Evolutionary conservation across 1,140 invertebrate species (phyloP), one percentile per base, ranked within the genome.

Genomic region (Zaprionus nigranus): DNA sequence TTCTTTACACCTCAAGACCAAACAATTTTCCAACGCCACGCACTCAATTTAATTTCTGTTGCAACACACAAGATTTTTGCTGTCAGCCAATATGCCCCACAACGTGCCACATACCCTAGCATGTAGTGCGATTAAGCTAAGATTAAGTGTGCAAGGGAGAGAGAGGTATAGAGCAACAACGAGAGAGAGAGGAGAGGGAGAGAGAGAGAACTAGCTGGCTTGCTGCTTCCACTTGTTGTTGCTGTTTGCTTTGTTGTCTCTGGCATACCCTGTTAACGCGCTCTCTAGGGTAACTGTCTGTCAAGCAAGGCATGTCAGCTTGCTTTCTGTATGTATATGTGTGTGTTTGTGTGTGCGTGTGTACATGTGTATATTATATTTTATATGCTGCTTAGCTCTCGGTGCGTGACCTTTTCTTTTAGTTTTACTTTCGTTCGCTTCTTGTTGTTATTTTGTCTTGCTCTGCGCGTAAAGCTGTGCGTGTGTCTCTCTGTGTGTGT

Each of bases 1-100:
- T 85, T 75, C 79, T 82, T 82, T 85, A 90, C 79, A 90, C 85
- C 86, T 88, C 74, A 68, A 54, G 77, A 87, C 71, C 65, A 84
- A 75, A 88, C 84, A 79, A 75, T 85, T 85, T 76, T 72, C 78
- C 88, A 75, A 72, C 79, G 83, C 81, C 79, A 82, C 86, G 86
- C 85, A 90, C 86, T 90, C 85, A 90, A 90, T 76, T 90, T 90
- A 79, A 85, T 90, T 85, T 90, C 82, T 85, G 85, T 90, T 90
- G 86, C 86, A 90, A 82, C 85, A 68, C 75, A 82, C 85, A 68
- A 85, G 81, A 84, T 81, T 84, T 81, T 72, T 76, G 70, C 79
- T 78, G 67, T 34, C 73, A 65, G 58, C 75, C 56, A 26, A 65
- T 56, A 66, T 56, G 26, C 70, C 54, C n/a, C 38, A n/a, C 20